Conservation (phyloP, 2,113 vertebrate genomes). For the Pygoscelis antarcticus region DNA sequence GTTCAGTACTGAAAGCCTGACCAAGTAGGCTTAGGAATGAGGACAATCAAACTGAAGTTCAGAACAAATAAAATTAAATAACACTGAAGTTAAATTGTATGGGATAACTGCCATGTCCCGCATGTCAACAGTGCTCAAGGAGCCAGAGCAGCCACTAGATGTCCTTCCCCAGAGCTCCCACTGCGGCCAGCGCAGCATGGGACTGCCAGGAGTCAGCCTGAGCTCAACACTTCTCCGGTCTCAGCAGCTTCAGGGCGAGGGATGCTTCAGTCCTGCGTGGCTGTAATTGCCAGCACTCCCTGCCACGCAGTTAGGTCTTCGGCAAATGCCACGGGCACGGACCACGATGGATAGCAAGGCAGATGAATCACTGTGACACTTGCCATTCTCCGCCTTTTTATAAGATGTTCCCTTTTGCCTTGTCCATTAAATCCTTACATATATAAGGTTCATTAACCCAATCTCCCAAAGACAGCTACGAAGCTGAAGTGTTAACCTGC, state of each 20-base stretch:
- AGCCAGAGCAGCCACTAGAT: neutral
- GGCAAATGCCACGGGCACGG: rapidly evolving
- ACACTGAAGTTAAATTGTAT: neutral
- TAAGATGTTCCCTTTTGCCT: neutral
- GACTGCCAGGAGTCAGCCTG: neutral
- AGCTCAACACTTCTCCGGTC: neutral
- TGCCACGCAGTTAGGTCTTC: rapidly evolving
- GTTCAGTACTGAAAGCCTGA: neutral
- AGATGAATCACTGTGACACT: neutral
- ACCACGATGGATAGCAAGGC: neutral
- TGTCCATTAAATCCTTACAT: neutral
- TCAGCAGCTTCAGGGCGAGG: neutral
- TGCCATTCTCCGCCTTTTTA: neutral
- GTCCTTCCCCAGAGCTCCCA: neutral
- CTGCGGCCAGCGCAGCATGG: rapidly evolving
- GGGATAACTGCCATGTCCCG: neutral
- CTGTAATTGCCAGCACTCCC: neutral
- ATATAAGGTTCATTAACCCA: neutral
- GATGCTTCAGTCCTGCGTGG: neutral
- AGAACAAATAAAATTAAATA: neutral
- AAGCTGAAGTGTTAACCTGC: neutral
- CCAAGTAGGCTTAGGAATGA: neutral
- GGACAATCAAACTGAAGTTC: neutral
- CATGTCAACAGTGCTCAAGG: rapidly evolving
- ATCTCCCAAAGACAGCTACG: neutral